phyloP scores from a whole-genome alignment of 2,797 vertebrate genomes.

The Lagorchestes hirsutus region DNA sequence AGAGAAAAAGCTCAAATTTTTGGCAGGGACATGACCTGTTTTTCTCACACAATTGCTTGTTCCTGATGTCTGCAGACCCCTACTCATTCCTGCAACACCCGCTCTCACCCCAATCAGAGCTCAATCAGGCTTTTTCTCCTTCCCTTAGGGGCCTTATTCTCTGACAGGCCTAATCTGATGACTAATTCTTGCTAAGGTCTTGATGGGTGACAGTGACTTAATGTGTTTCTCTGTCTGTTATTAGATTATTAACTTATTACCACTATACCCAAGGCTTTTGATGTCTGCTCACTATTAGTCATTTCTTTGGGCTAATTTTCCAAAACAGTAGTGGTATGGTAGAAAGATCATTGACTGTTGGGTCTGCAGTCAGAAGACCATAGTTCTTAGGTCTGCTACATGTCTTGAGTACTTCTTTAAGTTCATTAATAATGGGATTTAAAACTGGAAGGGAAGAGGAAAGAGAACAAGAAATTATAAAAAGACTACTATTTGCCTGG shows the following conservation, averaged over 20 bases:
- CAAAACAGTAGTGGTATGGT: not conserved
- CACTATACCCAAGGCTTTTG: not conserved
- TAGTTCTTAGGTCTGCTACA: not conserved
- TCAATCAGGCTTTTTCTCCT: conserved; percentile 21
- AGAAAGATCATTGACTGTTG: not conserved
- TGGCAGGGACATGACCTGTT: not conserved
- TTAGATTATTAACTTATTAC: not conserved
- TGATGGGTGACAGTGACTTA: conserved; percentile 31
- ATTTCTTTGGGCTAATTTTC: conserved; percentile 13
- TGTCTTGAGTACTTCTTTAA: not conserved
- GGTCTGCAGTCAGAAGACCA: not conserved
- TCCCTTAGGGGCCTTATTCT: not conserved
- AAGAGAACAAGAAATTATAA: not conserved
- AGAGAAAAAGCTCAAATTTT: not conserved
- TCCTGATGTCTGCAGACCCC: not conserved
- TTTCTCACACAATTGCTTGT: not conserved
- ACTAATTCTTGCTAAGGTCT: conserved; percentile 29
- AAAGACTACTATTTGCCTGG: not conserved
- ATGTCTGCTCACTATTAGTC: not conserved
- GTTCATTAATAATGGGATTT: not conserved
- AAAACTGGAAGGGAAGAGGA: not conserved
- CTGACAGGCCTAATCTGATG: not conserved
- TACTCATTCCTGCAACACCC: conserved; percentile 7
- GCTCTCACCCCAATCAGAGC: not conserved
- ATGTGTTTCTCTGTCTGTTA: not conserved